Percentiles rank a stretch among this genome's conserved stretches.
These are phyloP conservation scores for Alfaro cultratus DNA, from an alignment of 2,797 vertebrate species.

Conservation along the genomic window DNA sequence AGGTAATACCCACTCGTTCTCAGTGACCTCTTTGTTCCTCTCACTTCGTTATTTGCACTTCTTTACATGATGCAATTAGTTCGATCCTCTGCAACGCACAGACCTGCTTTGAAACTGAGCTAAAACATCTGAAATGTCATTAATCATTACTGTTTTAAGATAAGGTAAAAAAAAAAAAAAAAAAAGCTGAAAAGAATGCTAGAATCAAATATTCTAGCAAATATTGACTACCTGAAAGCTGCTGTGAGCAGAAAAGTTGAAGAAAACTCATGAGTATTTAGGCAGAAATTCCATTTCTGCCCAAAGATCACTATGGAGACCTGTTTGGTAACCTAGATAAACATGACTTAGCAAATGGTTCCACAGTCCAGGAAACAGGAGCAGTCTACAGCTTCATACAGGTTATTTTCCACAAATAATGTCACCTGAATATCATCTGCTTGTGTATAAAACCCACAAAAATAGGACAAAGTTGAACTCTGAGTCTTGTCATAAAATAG, in stretches of 20 bases:
- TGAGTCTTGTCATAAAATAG: slow-evolving; percentile 19
- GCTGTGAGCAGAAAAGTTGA: neutral
- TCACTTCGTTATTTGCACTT: slow-evolving; percentile 18
- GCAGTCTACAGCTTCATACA: neutral
- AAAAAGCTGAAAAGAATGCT: slow-evolving; percentile 9
- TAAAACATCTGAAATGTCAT: slow-evolving; percentile 21
- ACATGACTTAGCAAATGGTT: neutral
- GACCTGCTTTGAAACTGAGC: neutral
- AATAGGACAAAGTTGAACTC: slow-evolving; percentile 38
- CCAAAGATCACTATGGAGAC: neutral
- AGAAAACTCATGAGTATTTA: neutral
- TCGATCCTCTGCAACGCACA: slow-evolving; percentile 8
- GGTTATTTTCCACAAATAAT: slow-evolving; percentile 7
- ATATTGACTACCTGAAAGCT: slow-evolving; percentile 12
- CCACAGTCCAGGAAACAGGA: neutral
- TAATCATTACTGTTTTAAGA: slow-evolving; percentile 31
- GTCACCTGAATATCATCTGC: neutral
- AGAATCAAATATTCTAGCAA: slow-evolving; percentile 22
- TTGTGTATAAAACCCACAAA: slow-evolving; percentile 29
- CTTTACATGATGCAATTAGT: slow-evolving; percentile 21
- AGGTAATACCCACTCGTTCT: neutral
- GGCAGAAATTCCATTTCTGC: slow-evolving; percentile 11
- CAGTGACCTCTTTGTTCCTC: neutral
- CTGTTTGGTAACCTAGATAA: slow-evolving; percentile 7
- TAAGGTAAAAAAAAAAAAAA: slow-evolving; percentile 22